Base-by-base conservation (phyloP, 2,888 invertebrate genomes). In the Lepidocyrtinus sp. region DNA sequence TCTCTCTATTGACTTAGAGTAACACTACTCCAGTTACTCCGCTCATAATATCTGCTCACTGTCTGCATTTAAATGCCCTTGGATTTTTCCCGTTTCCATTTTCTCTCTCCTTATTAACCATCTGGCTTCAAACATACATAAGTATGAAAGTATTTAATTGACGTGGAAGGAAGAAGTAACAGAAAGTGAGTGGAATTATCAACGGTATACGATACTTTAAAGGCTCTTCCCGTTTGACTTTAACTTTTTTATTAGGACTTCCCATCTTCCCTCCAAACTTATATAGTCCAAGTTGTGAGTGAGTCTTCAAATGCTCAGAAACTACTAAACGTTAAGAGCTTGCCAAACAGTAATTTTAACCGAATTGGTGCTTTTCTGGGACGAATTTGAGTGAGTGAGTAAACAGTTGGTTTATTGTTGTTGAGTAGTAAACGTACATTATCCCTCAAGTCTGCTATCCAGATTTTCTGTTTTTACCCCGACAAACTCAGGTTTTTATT, bases 401-500 rank as follows among this genome's bases (percentile, higher is more conserved):
- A 78, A 78, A 78, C 78, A 78, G 78, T 78, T 78, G 78, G 78
- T 72, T 78, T 68, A 78, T 72, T 72, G 71, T 65, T 73, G 64
- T 65, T 73, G 64, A 25, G 15, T 26, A 65, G 55, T 64, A 19
- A 50, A 45, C 25, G 19, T 9, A 55, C 50, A 63, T 73, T 65
- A 73, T 73, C 64, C 65, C 64, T 64, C 73, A 55, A 50, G 73
- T 72, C 72, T 45, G 59, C 15, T 17, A 64, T 62, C 15, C 21
- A 65, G 73, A 73, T 73, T 73, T 73, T 73, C n/a, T 61, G 36
- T 72, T 72, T 62, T 19, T 62, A 9, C 22, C 9, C 62, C 2
- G 9, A 27, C 59, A 24, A 69, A 25, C 26, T 21, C 2, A 24
- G 26, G 36, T 67, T n/a, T 45, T 46, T 46, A 1, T n/a, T n/a